Evolutionary conservation across 2,888 invertebrate genomes (phyloP).

Genomic region (Hyposoter dolosus): DNA sequence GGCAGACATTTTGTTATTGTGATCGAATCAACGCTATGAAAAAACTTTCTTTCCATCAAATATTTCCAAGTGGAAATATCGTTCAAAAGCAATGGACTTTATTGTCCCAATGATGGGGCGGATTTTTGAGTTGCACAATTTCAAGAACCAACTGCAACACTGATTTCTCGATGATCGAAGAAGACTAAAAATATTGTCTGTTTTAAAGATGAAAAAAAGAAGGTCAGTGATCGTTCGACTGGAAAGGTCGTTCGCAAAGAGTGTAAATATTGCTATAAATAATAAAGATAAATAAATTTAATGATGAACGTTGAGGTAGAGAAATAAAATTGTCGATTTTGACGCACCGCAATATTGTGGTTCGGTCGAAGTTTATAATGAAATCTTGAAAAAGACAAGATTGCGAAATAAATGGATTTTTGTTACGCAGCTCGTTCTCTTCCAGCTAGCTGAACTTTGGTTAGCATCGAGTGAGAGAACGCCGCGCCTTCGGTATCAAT

Average conservation of each 20-base stretch:
- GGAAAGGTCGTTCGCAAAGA: slow-evolving; percentile 40
- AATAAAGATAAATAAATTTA: slow-evolving; percentile 25
- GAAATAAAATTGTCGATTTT: slow-evolving; percentile 19
- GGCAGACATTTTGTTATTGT: background rate
- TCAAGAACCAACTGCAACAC: background rate
- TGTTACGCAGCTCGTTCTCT: slow-evolving; percentile 53
- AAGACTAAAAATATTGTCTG: slow-evolving; percentile 31
- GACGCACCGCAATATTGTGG: slow-evolving; percentile 44
- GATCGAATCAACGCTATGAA: background rate
- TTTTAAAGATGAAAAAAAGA: slow-evolving; percentile 38
- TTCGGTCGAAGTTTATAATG: slow-evolving; percentile 38
- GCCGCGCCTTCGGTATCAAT: slow-evolving; percentile 37
- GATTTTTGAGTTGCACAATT: background rate
- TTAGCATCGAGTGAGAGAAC: slow-evolving; percentile 67
- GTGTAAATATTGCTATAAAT: slow-evolving; percentile 39
- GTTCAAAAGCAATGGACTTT: background rate
- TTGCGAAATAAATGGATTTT: slow-evolving; percentile 32
- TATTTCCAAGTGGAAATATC: background rate
- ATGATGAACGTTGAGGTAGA: slow-evolving; percentile 24
- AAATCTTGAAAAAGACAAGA: slow-evolving; percentile 4
- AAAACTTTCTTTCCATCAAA: background rate
- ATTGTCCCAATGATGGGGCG: background rate
- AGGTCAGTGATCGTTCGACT: slow-evolving; percentile 65
- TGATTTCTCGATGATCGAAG: slow-evolving; percentile 30
- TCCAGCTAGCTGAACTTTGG: slow-evolving; percentile 66